Evolutionary conservation across 2,113 vertebrate genomes (phyloP), one percentile per base, ranked within the genome.

Genomic region (Myotis brandtii): DNA sequence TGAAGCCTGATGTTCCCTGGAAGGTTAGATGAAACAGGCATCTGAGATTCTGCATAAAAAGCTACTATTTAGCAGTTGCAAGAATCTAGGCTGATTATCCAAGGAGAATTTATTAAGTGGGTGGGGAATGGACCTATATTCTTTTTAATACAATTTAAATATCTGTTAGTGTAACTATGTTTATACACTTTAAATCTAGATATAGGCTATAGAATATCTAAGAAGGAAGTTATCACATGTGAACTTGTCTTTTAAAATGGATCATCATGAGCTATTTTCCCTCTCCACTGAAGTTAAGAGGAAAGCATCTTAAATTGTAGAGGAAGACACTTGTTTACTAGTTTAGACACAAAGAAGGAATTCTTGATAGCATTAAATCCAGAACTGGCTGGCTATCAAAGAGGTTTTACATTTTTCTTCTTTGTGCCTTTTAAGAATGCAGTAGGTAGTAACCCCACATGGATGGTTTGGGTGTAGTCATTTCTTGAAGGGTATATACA

Each of bases 401-500:
- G 54, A 64, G 21, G 23, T 80, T 93, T 93, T n/a, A 93, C 64
- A 27, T 77, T 77, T 95, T 94, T 94, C 13, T 94, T 70, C 76
- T 94, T 21, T 64, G 59, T 13, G 59, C 59, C 27, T 64, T 64
- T 64, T 64, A 64, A 30, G 59, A 13, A 30, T 64, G 59, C 59
- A 64, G 13, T 64, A 64, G 72, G 64, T 72, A 88, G 77, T 91
- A 93, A 96, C 48, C 95, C 82, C 77, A 79, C 11, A 50, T 69
- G 62, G 32, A 73, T 88, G 21, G 30, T 77, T 94, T 89, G 91
- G 62, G 72, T 66, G 50, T n/a, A 72, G 37, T 21, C 20, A 27
- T 85, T 95, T 89, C 43, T 84, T 80, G 69, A 93, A 94, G 52
- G 16, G n/a, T 89, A 56, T 72, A 48, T 75, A 52, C 54, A 89